Conservation (phyloP, 2,797 vertebrate genomes). For the Champsocephalus gunnari region DNA sequence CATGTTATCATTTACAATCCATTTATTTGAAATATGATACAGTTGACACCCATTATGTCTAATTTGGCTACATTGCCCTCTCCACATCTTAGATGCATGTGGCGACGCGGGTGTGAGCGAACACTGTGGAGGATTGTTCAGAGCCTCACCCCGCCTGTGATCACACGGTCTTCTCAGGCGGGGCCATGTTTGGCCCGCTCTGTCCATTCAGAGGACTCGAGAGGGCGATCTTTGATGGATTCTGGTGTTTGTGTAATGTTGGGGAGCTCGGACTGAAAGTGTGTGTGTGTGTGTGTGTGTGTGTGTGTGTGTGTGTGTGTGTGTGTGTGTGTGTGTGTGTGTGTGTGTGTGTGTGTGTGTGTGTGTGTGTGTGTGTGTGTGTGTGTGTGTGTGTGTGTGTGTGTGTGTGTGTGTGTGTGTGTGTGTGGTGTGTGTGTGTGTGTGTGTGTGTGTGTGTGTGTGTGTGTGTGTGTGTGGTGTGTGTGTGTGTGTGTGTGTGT, state of each 20-base stretch:
- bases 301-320: slow-evolving; percentile 7
- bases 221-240: slow-evolving; percentile 72
- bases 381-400: slow-evolving; percentile 30
- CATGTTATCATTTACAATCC: slow-evolving; percentile 14
- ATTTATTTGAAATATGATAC: slow-evolving; percentile 52
- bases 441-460: not conserved
- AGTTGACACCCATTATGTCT: slow-evolving; percentile 39
- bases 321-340: slow-evolving; percentile 18
- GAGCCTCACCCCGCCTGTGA: slow-evolving; percentile 58
- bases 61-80: slow-evolving; percentile 32
- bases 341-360: slow-evolving; percentile 27
- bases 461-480: slow-evolving; percentile 31
- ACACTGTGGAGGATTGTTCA: slow-evolving; percentile 72
- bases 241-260: slow-evolving; percentile 82
- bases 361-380: not conserved
- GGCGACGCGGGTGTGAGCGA: slow-evolving; percentile 46
- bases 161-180: slow-evolving; percentile 65
- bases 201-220: slow-evolving; percentile 73
- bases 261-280: slow-evolving; percentile 61
- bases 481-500: slow-evolving; percentile 11
- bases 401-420: not conserved
- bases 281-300: slow-evolving; percentile 34
- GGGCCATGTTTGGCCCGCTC: slow-evolving; percentile 74
- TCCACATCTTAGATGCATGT: slow-evolving; percentile 51
- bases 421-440: slow-evolving; percentile 25